A percentile compares a stretch with the other conserved stretches of the same genome.
Evolutionary conservation across 2,888 invertebrate genomes (phyloP).

Genomic region (Frankliniella fusca): DNA sequence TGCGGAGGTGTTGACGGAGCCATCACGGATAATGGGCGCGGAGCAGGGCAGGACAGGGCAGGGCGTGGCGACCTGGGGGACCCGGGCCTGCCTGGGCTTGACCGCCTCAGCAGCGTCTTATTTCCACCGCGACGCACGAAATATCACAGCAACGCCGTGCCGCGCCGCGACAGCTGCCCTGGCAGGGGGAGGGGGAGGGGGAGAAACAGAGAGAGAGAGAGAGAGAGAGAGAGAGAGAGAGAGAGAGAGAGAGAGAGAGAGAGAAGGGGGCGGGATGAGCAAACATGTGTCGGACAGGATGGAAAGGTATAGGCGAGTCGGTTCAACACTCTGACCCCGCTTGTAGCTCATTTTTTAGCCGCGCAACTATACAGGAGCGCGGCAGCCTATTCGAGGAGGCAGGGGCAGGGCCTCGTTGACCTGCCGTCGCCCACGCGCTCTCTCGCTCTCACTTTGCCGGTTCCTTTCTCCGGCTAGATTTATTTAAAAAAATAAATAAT

Average conservation of each 20-base stretch:
- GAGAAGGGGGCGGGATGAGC: not conserved
- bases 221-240: not conserved
- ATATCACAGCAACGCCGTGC: not conserved
- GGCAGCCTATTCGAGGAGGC: too few species aligned
- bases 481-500: too few species aligned
- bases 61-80: not conserved
- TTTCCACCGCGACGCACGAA: not conserved
- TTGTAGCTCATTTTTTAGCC: too few species aligned
- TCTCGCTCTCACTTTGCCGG: too few species aligned
- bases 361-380: too few species aligned
- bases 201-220: not conserved
- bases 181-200: not conserved
- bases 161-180: not conserved
- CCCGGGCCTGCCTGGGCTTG: not conserved
- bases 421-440: too few species aligned
- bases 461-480: too few species aligned
- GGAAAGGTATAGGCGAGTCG: not conserved
- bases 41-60: too few species aligned
- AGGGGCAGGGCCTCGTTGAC: too few species aligned
- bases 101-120: not conserved
- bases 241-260: too few species aligned
- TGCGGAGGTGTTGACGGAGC: conserved; percentile 16
- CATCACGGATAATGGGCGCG: conserved; percentile 8
- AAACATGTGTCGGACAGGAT: not conserved
- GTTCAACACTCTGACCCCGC: too few species aligned